A percentile compares a stretch with the other conserved stretches of the same genome.
These are phyloP conservation scores for Urocynchramus pylzowi DNA, from an alignment of 2,113 vertebrate species.

Conservation along the genomic window DNA sequence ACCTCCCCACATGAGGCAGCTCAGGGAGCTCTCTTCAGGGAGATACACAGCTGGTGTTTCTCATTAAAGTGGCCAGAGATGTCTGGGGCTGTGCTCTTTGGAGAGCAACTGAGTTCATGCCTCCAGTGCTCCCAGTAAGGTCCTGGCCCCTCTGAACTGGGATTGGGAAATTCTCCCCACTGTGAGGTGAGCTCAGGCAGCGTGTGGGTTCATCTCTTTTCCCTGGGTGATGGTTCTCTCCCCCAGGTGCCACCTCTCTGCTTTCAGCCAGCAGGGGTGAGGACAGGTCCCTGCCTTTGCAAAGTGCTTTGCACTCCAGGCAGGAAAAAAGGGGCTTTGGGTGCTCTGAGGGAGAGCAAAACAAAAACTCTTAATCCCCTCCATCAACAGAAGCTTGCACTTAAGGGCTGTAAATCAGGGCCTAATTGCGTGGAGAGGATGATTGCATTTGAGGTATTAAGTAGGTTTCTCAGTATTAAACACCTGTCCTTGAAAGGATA, in stretches of 20 bases:
- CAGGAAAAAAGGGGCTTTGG: background rate
- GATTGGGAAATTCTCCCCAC: background rate
- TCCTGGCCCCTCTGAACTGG: background rate
- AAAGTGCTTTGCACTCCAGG: background rate
- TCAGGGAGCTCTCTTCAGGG: background rate
- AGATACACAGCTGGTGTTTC: background rate
- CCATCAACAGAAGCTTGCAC: background rate
- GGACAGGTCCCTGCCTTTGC: background rate
- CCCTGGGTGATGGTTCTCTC: accelerated
- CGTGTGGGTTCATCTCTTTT: background rate
- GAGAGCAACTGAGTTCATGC: background rate
- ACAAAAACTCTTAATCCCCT: background rate
- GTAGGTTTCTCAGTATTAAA: background rate
- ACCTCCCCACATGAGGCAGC: background rate
- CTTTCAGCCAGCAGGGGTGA: background rate
- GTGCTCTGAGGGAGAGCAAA: background rate
- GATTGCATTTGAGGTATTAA: background rate
- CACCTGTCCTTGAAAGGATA: slow-evolving; percentile 7
- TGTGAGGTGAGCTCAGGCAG: background rate
- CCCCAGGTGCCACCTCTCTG: background rate
- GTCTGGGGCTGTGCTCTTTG: background rate
- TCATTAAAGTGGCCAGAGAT: background rate
- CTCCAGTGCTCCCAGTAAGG: background rate
- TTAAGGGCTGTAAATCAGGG: background rate
- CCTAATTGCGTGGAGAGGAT: background rate